Evolutionary conservation across 2,797 vertebrate species (phyloP), one percentile per base, ranked within the genome.

Genomic region (Rhyacichthys aspro): DNA sequence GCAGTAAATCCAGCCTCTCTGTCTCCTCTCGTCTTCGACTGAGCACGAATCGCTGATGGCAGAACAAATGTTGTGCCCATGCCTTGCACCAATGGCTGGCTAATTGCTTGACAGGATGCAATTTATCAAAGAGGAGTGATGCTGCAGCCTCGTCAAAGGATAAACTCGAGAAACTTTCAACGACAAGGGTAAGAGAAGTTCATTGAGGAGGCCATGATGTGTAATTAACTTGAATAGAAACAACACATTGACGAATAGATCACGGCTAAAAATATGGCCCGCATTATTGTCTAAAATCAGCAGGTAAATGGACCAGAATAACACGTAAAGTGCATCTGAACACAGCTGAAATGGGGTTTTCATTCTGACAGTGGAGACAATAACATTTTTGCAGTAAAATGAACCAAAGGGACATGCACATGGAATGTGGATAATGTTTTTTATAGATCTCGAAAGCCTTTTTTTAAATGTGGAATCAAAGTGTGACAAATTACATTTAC

Each of bases 81-180:
- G 62, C 63, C 55, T 57, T 32, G 63, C 43, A 45, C n/a, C 1
- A 53, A 63, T 73, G 49, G 63, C 38, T 43, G 10, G 48, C 33
- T 70, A 67, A 78, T 60, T 76, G 48, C 18, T 32, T 63, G 60
- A 72, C 42, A 61, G 59, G 48, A 52, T 0, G 9, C 43, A 43
- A 74, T 77, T 70, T 41, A 58, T 74, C 59, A 67, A 19, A 36
- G 39, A 67, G 11, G 7, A 55, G 14, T 55, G 53, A 46, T 18
- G 43, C 50, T 8, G 45, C n/a, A 39, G 45, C 28, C 17, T 41
- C 8, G 6, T 50, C 41, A 67, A 43, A 34, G 55, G 7, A 17
- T 8, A 9, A 38, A 46, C 28, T 28, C 48, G 47, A 11, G 37
- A 11, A 32, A 10, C 19, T 49, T 7, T 5, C 33, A 3, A 41